Conservation (phyloP, 2,797 vertebrate genomes). For the Liasis olivaceus region DNA sequence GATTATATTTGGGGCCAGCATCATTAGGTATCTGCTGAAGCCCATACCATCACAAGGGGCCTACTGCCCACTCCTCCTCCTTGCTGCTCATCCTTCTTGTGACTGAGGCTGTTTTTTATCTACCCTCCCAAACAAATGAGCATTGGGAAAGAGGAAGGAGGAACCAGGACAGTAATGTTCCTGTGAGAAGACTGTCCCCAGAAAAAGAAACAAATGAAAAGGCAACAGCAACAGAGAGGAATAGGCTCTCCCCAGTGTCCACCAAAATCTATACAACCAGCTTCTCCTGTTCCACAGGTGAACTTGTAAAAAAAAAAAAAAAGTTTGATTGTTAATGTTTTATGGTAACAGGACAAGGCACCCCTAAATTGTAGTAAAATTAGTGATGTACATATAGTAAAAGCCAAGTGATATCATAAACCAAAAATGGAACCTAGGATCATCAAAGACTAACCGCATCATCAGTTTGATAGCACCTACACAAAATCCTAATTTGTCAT, state of each 20-base stretch:
- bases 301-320: neutral
- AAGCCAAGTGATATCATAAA: no score
- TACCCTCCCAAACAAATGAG: neutral
- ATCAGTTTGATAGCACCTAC: no score
- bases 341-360: neutral
- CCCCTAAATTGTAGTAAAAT: neutral
- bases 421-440: no score
- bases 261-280: neutral
- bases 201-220: neutral
- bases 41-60: neutral
- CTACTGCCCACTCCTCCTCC: neutral
- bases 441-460: no score
- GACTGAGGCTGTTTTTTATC: neutral
- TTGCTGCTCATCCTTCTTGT: neutral
- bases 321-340: neutral
- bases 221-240: neutral
- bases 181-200: neutral
- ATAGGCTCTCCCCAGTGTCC: neutral
- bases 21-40: neutral
- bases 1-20: no score
- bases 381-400: no score
- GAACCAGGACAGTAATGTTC: no score
- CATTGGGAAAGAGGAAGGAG: neutral
- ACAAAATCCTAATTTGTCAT: no score
- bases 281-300: neutral